Base-by-base conservation (phyloP, 2,113 vertebrate species). In the Scalopus aquaticus region DNA sequence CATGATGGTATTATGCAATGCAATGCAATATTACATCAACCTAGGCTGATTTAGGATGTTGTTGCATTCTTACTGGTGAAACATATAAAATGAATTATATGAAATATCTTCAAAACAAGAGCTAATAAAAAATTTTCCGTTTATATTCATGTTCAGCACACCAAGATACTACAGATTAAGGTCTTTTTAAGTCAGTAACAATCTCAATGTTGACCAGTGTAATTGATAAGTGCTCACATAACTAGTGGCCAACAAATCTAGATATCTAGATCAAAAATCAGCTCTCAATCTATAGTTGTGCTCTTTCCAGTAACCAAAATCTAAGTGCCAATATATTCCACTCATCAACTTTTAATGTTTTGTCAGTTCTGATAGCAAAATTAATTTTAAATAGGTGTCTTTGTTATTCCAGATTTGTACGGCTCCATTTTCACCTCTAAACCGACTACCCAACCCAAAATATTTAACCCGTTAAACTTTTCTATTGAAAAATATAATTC, bases 401-500 rank as follows among this genome's bases (percentile, higher is more conserved):
- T 58, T 56, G n/a, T 32, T 30, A 35, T 28, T 91, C 22, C 19
- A 91, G 12, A 67, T 81, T 39, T 77, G 5, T 16, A 64, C 44
- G 65, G 39, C 16, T 92, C 78, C 54, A 49, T 77, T 79, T 79
- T 42, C 54, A 67, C 19, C 10, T 74, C 22, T 64, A 91, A 72
- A 49, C 46, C 67, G 78, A 58, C 12, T 94, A 67, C 84, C n/a
- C 28, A 65, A 60, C 9, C 2, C 16, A 19, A 94, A 72, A 56
- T 85, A 72, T 67, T 91, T 80, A 77, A 95, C 4, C 42, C 15
- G 90, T 92, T 37, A 80, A 58, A 13, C 17, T 44, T 85, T 85
- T 76, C 35, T 89, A 12, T 67, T 91, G 42, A 35, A 95, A 89
- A 69, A 35, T n/a, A 82, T 69, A 91, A n/a, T n/a, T 11, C n/a